Percentiles rank a stretch among this genome's conserved stretches.
Conservation (phyloP, 2,797 vertebrate species). For the Trichosurus vulpecula region DNA sequence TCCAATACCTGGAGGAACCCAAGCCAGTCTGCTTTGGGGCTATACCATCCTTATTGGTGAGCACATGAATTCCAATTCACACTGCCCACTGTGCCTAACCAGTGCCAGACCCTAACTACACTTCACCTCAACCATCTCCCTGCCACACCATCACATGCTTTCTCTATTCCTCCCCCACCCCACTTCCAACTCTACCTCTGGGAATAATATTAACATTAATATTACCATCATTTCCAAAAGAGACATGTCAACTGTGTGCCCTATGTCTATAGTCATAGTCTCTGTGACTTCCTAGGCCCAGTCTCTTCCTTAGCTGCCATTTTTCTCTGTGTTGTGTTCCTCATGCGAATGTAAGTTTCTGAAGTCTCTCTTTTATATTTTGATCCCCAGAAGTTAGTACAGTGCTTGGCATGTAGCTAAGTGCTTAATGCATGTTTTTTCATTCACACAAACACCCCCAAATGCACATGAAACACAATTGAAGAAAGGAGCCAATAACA, state of each 20-base stretch:
- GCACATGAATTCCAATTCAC: neutral
- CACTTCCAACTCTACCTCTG: neutral
- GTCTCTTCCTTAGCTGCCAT: neutral
- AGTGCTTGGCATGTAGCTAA: neutral
- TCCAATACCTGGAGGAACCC: neutral
- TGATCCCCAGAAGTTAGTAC: neutral
- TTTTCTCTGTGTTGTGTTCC: neutral
- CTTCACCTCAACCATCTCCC: neutral
- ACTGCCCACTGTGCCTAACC: neutral
- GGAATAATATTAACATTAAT: neutral
- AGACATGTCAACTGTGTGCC: neutral
- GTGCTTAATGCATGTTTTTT: neutral
- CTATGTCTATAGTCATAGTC: neutral
- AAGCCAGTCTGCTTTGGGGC: neutral
- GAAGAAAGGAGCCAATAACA: neutral
- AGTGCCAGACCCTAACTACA: neutral
- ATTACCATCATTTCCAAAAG: neutral
- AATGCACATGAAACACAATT: neutral
- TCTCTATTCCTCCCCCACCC: neutral
- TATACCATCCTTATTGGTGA: neutral
- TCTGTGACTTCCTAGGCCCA: neutral
- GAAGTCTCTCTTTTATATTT: neutral
- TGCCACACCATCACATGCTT: neutral
- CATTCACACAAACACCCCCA: neutral
- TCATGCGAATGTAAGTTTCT: neutral